A percentile compares a stretch with the other conserved stretches of the same genome.
These are phyloP conservation scores for human DNA, from an alignment of 2,113 vertebrate species.

Conservation along the genomic window GRCh38 chr3:18853001-18853500, in stretches of 20 bases:
- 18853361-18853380: conserved; percentile 77
- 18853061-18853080: background rate
- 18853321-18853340: conserved; percentile 81
- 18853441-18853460: conserved; percentile 79
- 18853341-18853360: conserved; percentile 78
- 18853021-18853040: background rate
- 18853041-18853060: background rate
- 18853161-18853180: background rate
- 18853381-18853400: conserved; percentile 80
- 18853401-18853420: conserved; percentile 80
- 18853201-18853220: conserved; percentile 58
- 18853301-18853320: conserved; percentile 70
- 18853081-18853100: background rate
- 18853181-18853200: conserved; percentile 55
- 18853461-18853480: conserved; percentile 80
- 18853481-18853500: conserved; percentile 69
- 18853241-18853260: background rate
- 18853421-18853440: conserved; percentile 80
- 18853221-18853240: conserved; percentile 63
- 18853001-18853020: fast-evolving
- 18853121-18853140: background rate
- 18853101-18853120: background rate
- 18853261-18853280: background rate
- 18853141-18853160: background rate
- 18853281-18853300: no score